Conservation (phyloP, 2,113 vertebrate genomes). For the Siniperca knerii region DNA sequence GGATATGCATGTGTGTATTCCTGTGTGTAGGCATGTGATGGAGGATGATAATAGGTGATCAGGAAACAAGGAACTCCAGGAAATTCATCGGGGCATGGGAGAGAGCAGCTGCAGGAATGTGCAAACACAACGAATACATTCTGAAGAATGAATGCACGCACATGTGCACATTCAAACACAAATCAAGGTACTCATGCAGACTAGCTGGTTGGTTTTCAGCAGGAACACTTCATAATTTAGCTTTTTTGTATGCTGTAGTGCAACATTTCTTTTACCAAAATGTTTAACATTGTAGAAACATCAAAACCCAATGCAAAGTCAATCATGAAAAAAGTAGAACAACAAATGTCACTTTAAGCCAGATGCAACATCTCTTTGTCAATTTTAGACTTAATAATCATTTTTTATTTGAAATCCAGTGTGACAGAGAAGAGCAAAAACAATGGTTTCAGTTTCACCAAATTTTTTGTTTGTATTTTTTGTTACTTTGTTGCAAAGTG, state of each 20-base stretch:
- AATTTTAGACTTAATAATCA: background rate
- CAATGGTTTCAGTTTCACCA: no score
- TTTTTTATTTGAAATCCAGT: background rate
- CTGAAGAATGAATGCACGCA: background rate
- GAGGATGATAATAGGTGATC: conserved; percentile 51
- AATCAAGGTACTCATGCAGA: background rate
- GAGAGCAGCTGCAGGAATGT: conserved; percentile 53
- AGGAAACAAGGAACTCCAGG: conserved; percentile 61
- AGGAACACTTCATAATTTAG: background rate
- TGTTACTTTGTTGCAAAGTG: no score
- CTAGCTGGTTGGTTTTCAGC: background rate
- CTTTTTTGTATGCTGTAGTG: background rate
- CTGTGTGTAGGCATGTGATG: conserved; percentile 16
- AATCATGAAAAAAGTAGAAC: background rate
- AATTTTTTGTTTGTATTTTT: no score
- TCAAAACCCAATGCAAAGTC: background rate
- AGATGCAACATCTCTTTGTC: background rate
- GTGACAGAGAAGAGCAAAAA: no score
- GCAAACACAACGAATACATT: conserved; percentile 14
- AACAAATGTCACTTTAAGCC: background rate
- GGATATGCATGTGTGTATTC: background rate
- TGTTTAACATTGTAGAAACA: background rate
- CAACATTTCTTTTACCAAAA: background rate
- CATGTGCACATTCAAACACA: conserved; percentile 1
- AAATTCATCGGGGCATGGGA: conserved; percentile 62